Conservation (phyloP, 2,888 invertebrate genomes). For the Isotomurus palustris region DNA sequence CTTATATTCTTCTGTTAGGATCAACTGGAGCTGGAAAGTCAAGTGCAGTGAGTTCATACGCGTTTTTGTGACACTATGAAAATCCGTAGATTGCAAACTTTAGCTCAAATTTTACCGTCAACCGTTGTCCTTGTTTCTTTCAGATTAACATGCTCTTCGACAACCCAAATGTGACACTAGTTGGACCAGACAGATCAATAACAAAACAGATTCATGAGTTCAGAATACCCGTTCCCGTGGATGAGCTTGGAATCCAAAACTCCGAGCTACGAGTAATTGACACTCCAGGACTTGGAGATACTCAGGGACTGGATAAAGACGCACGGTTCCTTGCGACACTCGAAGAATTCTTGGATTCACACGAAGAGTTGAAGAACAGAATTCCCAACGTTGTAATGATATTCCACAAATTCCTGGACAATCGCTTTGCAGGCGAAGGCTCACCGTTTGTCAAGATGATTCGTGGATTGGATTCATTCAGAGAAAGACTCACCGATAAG, state of each 20-base stretch:
- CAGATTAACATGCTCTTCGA: conserved; percentile 16
- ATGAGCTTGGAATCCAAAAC: conserved; percentile 24
- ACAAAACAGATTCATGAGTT: conserved; percentile 14
- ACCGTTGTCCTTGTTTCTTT: neutral
- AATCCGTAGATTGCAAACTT: too few relatives aligned
- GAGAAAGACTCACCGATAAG: conserved; percentile 13
- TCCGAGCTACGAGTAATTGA: conserved; percentile 27
- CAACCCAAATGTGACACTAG: conserved; percentile 3
- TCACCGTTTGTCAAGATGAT: conserved; percentile 16
- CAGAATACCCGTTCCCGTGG: conserved; percentile 17
- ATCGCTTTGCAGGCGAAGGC: conserved; percentile 4
- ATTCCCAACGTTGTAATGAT: conserved; percentile 19
- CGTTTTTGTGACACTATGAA: too few relatives aligned
- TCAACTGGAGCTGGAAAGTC: conserved; percentile 34
- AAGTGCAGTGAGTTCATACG: conserved; percentile 15
- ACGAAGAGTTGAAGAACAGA: conserved; percentile 15
- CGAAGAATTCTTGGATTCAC: conserved; percentile 8
- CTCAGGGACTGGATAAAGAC: conserved; percentile 14
- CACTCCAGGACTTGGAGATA: conserved; percentile 27
- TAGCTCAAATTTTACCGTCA: too few relatives aligned
- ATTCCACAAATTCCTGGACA: conserved; percentile 10
- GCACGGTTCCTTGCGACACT: conserved; percentile 12
- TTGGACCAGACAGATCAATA: conserved; percentile 6
- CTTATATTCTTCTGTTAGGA: conserved; percentile 30
- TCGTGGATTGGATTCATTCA: conserved; percentile 10